Evolutionary conservation across 2,113 vertebrate species (phyloP).

Genomic region (Nerophis lumbriciformis): DNA sequence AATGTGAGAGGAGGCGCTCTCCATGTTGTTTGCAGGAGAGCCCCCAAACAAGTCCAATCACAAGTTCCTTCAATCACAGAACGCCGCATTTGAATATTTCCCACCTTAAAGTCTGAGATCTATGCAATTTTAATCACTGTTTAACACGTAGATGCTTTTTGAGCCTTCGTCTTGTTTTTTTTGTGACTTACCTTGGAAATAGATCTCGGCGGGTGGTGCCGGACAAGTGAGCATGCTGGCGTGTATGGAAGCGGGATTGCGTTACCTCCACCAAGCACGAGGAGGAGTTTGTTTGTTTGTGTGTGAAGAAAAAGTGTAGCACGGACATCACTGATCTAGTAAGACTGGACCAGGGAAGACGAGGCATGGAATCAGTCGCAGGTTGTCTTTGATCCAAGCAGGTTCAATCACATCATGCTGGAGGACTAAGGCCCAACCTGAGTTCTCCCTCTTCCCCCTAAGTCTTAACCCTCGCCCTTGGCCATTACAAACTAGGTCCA

Average conservation of each 20-base stretch:
- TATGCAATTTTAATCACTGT: slow-evolving; percentile 74
- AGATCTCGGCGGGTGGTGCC: slow-evolving; percentile 3
- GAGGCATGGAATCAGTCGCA: too few species aligned
- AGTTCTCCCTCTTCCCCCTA: too few species aligned
- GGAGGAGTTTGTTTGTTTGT: neutral
- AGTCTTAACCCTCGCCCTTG: too few species aligned
- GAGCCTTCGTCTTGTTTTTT: slow-evolving; percentile 49
- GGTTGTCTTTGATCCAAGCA: too few species aligned
- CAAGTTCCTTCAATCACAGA: slow-evolving; percentile 82
- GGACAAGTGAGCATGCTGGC: slow-evolving; percentile 11
- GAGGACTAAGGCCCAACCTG: too few species aligned
- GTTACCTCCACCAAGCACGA: neutral
- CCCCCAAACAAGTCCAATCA: slow-evolving; percentile 81
- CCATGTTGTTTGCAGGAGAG: slow-evolving; percentile 68
- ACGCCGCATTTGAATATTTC: slow-evolving; percentile 72
- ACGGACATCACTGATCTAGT: too few species aligned
- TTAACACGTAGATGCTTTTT: slow-evolving; percentile 77
- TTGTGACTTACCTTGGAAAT: slow-evolving; percentile 19
- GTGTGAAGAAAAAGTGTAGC: neutral
- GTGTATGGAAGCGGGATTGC: slow-evolving; percentile 1
- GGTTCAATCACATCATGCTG: too few species aligned
- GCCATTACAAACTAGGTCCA: too few species aligned
- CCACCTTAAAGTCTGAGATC: slow-evolving; percentile 72
- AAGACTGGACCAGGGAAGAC: too few species aligned
- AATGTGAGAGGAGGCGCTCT: slow-evolving; percentile 73